phyloP scores from a whole-genome alignment of 2,113 vertebrate genomes.

The Thamnaconus septentrionalis region DNA sequence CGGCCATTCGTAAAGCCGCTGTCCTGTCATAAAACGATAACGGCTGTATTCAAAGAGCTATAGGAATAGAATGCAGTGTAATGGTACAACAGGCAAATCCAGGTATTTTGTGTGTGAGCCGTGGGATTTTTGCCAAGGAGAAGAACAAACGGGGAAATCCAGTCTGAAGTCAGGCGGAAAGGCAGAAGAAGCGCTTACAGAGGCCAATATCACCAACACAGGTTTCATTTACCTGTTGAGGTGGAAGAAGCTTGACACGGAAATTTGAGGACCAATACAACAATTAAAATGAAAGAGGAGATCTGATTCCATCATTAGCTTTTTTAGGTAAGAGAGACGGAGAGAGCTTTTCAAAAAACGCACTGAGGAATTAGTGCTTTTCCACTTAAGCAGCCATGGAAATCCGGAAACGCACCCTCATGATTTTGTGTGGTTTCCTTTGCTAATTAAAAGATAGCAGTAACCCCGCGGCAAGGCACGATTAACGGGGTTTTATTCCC shows the following conservation, averaged over 20 bases:
- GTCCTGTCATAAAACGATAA: conserved; percentile 41
- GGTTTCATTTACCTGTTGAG: conserved; percentile 13
- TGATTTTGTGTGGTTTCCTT: conserved; percentile 37
- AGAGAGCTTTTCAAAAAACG: not conserved
- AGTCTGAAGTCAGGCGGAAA: no score
- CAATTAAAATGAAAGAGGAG: conserved; percentile 20
- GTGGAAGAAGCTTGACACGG: conserved; percentile 2
- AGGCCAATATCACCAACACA: conserved; percentile 27
- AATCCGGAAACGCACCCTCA: conserved; percentile 25
- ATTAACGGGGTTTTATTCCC: conserved; percentile 56
- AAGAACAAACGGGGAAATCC: conserved; percentile 8
- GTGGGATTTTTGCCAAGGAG: conserved; percentile 6
- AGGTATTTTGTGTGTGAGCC: conserved; percentile 16
- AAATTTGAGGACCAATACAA: conserved; percentile 6
- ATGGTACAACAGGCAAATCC: conserved; percentile 18
- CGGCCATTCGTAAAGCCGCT: conserved; percentile 29
- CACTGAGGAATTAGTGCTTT: not conserved
- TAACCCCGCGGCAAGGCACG: conserved; percentile 44
- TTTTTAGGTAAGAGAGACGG: conserved; percentile 2
- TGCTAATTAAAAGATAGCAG: conserved; percentile 67
- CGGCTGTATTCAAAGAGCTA: not conserved
- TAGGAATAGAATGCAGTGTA: conserved; percentile 25
- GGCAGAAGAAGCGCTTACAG: conserved; percentile 17
- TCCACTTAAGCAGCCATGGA: conserved; percentile 2
- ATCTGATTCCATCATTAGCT: not conserved